These are phyloP conservation scores for Clanis bilineata DNA, from an alignment of 2,888 invertebrate species.

Conservation along the genomic window DNA sequence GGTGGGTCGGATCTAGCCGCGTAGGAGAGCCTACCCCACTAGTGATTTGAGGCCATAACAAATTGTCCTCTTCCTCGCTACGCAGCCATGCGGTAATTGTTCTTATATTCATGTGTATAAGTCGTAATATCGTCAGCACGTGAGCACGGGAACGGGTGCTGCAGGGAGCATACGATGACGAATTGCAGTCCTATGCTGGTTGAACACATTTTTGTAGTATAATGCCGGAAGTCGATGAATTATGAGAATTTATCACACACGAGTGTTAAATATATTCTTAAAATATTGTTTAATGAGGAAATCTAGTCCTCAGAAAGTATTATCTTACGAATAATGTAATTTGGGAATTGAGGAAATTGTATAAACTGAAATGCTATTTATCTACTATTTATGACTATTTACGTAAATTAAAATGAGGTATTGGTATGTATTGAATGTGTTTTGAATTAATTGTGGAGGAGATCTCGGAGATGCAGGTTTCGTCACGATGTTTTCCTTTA, in stretches of 20 bases:
- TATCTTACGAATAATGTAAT: too few species aligned
- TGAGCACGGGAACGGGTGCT: conserved; percentile 54
- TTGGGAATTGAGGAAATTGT: too few species aligned
- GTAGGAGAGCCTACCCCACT: conserved; percentile 75
- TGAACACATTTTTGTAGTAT: conserved; percentile 34
- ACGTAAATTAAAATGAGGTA: too few species aligned
- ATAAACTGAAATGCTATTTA: too few species aligned
- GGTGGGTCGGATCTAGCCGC: conserved; percentile 60
- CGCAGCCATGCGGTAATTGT: conserved; percentile 55
- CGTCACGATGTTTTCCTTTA: too few species aligned
- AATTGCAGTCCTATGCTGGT: conserved; percentile 40
- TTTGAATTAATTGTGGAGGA: too few species aligned
- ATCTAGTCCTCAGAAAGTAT: neutral
- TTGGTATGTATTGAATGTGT: too few species aligned
- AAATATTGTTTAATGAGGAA: neutral
- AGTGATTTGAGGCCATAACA: conserved; percentile 78
- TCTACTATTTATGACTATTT: too few species aligned
- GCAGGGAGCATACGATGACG: conserved; percentile 53
- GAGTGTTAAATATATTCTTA: neutral
- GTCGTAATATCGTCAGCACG: conserved; percentile 50
- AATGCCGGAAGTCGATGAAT: conserved; percentile 1
- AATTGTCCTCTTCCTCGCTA: conserved; percentile 76
- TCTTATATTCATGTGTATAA: conserved; percentile 58
- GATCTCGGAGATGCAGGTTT: too few species aligned
- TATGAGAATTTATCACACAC: neutral